Percentiles rank a stretch among this genome's conserved stretches.
Evolutionary conservation across 2,888 invertebrate genomes (phyloP).

Genomic region (Colletes collaris): DNA sequence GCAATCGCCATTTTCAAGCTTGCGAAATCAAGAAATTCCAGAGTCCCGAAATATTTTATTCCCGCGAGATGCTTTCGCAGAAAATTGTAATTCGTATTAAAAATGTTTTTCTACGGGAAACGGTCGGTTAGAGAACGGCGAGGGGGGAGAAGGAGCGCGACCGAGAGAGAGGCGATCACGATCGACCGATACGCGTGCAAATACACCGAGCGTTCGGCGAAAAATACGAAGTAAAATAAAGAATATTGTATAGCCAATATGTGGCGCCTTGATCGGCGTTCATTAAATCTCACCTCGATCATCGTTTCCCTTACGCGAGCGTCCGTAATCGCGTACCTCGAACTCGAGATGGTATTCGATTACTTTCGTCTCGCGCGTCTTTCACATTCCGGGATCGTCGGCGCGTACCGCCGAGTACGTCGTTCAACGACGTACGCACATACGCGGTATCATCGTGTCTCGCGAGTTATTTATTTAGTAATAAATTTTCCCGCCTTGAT

Average conservation of each 20-base stretch:
- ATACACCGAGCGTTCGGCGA: conserved; percentile 44
- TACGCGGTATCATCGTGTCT: conserved; percentile 39
- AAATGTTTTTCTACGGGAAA: too few relatives aligned
- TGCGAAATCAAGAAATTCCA: too few relatives aligned
- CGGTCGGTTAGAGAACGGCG: too few relatives aligned
- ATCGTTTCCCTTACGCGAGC: conserved; percentile 58
- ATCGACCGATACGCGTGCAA: conserved; percentile 43
- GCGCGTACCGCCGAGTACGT: conserved; percentile 16
- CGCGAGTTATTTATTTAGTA: conserved; percentile 62
- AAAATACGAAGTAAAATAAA: conserved; percentile 62
- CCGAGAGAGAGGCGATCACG: neutral
- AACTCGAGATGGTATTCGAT: conserved; percentile 71
- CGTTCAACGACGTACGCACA: conserved; percentile 14
- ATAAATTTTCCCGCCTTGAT: conserved; percentile 64
- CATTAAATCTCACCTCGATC: conserved; percentile 65
- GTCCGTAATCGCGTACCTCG: conserved; percentile 43
- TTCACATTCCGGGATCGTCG: conserved; percentile 56
- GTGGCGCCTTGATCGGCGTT: conserved; percentile 62
- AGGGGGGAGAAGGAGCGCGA: too few relatives aligned
- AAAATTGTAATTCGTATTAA: too few relatives aligned
- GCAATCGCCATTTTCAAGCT: too few relatives aligned
- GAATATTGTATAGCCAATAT: conserved; percentile 65
- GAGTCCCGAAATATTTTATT: too few relatives aligned
- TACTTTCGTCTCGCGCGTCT: conserved; percentile 67
- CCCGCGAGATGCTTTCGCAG: too few relatives aligned